Conservation (phyloP, 2,113 vertebrate species). For the Gadus macrocephalus region DNA sequence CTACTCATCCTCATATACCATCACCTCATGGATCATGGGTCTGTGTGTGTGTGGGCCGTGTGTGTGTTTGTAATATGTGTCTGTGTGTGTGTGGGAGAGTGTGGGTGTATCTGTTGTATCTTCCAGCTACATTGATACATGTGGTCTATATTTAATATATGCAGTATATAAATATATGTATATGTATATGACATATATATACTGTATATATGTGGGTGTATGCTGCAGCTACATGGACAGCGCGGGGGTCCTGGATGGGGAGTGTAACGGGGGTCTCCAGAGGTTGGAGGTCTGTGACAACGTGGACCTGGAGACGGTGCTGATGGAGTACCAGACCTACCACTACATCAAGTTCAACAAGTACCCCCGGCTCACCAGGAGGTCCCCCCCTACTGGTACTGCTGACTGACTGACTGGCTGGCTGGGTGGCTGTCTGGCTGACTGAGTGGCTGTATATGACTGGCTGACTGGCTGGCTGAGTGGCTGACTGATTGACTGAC, state of each 20-base stretch:
- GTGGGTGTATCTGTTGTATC: too few species aligned
- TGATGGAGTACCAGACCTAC: constrained; percentile 96
- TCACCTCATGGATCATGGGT: constrained; percentile 90
- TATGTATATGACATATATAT: neutral
- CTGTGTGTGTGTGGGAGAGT: too few species aligned
- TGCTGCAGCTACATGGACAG: constrained; percentile 78
- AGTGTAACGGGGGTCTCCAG: constrained; percentile 77
- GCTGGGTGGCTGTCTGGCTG: neutral
- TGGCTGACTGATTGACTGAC: neutral
- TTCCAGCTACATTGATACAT: too few species aligned
- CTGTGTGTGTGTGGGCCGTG: constrained; percentile 42
- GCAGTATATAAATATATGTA: neutral
- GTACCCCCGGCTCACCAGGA: constrained; percentile 90
- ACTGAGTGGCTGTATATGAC: neutral
- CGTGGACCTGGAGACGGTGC: constrained; percentile 89
- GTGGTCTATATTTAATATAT: too few species aligned
- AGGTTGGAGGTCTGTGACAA: constrained; percentile 94
- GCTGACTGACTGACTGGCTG: neutral
- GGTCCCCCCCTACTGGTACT: constrained; percentile 74
- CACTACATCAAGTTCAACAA: constrained; percentile 94
- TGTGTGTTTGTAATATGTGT: too few species aligned
- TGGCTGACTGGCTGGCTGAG: neutral
- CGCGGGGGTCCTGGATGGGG: constrained; percentile 83
- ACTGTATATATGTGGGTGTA: constrained; percentile 9
- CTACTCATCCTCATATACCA: constrained; percentile 90